Conservation (phyloP, 2,888 invertebrate genomes). For the Watsonalla binaria region DNA sequence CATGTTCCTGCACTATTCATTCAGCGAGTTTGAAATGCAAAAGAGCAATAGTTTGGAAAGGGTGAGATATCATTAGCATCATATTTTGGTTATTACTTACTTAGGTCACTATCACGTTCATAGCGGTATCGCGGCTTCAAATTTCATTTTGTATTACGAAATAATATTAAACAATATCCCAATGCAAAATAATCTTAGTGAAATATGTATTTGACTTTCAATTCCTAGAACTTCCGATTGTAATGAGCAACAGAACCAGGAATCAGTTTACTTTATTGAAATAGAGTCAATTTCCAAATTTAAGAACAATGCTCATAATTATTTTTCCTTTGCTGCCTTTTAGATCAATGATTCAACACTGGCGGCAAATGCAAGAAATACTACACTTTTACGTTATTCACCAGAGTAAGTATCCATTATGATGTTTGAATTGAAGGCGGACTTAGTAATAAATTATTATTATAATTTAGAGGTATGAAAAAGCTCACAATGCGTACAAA, state of each 20-base stretch:
- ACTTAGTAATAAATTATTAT: constrained; percentile 1
- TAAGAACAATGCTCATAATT: constrained; percentile 3
- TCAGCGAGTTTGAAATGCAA: constrained; percentile 66
- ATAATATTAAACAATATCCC: no score
- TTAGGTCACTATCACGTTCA: no score
- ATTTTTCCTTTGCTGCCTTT: constrained; percentile 5
- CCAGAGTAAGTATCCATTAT: constrained; percentile 41
- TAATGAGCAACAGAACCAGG: background rate
- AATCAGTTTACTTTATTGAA: background rate
- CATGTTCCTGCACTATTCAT: constrained; percentile 47
- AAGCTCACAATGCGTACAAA: no score
- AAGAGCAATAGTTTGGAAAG: constrained; percentile 62
- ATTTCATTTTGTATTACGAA: no score
- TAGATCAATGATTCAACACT: constrained; percentile 51
- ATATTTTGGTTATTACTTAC: no score
- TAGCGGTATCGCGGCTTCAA: no score
- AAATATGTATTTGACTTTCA: no score
- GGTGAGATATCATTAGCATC: no score
- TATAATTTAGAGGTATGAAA: background rate
- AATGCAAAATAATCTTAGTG: no score
- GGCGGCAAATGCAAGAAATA: constrained; percentile 47
- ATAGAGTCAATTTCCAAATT: background rate
- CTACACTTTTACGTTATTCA: constrained; percentile 27
- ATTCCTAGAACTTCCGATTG: background rate
- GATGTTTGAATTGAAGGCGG: background rate